Percentiles rank a stretch among this genome's conserved stretches.
Conservation (phyloP, 2,888 invertebrate species). For the Drosophila prostipennis region DNA sequence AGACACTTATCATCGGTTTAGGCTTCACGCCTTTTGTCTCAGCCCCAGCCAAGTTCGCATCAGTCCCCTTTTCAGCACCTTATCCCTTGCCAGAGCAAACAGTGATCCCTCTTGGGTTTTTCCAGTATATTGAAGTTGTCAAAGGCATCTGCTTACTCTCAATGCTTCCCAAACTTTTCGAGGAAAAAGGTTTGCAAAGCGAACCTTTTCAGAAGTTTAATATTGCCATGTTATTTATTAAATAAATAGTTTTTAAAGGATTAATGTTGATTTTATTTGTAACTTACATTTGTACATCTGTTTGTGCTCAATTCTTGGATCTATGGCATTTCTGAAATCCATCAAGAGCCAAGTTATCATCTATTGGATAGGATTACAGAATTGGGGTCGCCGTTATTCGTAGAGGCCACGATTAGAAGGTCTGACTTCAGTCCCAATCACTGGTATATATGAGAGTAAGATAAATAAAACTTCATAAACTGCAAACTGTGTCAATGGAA, state of each 20-base stretch:
- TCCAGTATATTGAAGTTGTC: slow-evolving; percentile 15
- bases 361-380: slow-evolving; percentile 20
- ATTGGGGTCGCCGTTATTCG: slow-evolving; percentile 48
- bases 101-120: slow-evolving; percentile 8
- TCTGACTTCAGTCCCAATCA: slow-evolving; percentile 20
- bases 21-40: slow-evolving; percentile 73
- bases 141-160: slow-evolving; percentile 15
- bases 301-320: no score
- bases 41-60: slow-evolving; percentile 17
- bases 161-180: not conserved
- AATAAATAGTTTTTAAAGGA: no score
- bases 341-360: slow-evolving; percentile 7
- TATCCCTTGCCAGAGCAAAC: slow-evolving; percentile 4
- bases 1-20: slow-evolving; percentile 74
- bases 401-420: slow-evolving; percentile 20
- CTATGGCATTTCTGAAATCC: no score
- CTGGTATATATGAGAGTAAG: slow-evolving; percentile 6
- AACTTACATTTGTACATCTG: no score
- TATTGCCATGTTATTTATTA: no score
- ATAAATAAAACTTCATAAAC: slow-evolving; percentile 50
- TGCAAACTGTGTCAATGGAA: slow-evolving; percentile 47
- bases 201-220: no score
- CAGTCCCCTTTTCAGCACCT: not conserved
- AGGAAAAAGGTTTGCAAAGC: no score
- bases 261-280: no score